A percentile compares a stretch with the other conserved stretches of the same genome.
These are phyloP conservation scores for Enteromius treurensis DNA, from an alignment of 2,797 vertebrate species.

Conservation along the genomic window DNA sequence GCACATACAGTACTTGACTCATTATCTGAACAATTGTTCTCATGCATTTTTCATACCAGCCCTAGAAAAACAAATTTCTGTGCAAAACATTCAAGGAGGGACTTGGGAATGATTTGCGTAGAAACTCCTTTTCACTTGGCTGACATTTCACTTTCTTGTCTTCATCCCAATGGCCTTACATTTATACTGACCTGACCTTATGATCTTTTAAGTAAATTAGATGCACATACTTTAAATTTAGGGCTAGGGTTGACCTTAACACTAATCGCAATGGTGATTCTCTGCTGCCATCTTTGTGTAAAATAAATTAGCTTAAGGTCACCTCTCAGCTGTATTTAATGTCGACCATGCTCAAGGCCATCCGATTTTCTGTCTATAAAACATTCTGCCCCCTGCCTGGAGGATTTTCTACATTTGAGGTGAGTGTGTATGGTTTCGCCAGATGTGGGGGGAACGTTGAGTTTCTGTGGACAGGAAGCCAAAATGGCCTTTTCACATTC, in stretches of 20 bases:
- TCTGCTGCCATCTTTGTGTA: background rate
- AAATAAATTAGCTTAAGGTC: background rate
- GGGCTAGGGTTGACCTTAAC: background rate
- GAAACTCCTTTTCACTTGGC: background rate
- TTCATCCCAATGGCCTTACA: background rate
- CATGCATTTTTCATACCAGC: background rate
- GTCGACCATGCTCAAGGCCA: slow-evolving; percentile 12
- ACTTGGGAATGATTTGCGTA: background rate
- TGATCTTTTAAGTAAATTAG: background rate
- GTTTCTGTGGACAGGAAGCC: slow-evolving; percentile 5
- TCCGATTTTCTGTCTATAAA: slow-evolving; percentile 7
- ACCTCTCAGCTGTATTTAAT: background rate
- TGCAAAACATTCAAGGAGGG: background rate
- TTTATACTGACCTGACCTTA: background rate
- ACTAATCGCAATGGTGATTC: background rate
- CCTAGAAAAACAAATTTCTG: background rate
- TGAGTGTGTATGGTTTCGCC: slow-evolving; percentile 11
- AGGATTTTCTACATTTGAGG: background rate
- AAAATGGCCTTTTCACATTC: slow-evolving; percentile 20
- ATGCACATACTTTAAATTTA: background rate
- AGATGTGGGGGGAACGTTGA: slow-evolving; percentile 26
- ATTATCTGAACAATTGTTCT: background rate
- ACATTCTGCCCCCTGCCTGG: background rate
- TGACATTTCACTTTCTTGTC: background rate
- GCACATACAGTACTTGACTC: background rate